Percentiles rank a stretch among this genome's conserved stretches.
phyloP scores from a whole-genome alignment of 2,797 vertebrate species.

The Microctenopoma stevenorrisi region DNA sequence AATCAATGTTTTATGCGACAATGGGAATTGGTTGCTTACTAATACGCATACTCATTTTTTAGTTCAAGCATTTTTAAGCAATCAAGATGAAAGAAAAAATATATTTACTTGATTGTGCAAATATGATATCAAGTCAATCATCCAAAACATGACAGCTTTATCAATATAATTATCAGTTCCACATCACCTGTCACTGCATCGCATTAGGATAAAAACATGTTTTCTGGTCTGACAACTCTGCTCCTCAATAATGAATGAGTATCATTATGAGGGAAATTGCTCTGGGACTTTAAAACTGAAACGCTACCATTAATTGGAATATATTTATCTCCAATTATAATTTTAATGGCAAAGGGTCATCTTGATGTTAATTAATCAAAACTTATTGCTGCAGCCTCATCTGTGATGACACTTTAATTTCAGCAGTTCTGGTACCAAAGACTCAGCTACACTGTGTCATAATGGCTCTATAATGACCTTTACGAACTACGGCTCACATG shows the following conservation, averaged over 20 bases:
- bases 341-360: constrained; percentile 67
- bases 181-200: constrained; percentile 3
- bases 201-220: not conserved
- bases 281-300: constrained; percentile 37
- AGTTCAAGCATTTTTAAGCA: not conserved
- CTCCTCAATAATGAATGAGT: constrained; percentile 16
- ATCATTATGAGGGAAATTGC: constrained; percentile 5
- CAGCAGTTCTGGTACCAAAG: constrained; percentile 56
- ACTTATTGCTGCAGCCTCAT: constrained; percentile 66
- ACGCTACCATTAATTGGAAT: constrained; percentile 51
- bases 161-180: not conserved
- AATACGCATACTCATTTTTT: not conserved
- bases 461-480: constrained; percentile 68
- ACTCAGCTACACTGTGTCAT: constrained; percentile 48
- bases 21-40: no score
- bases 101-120: not conserved
- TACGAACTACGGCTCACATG: constrained; percentile 56
- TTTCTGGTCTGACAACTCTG: constrained; percentile 25
- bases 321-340: constrained; percentile 72
- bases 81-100: not conserved
- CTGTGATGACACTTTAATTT: constrained; percentile 75
- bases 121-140: not conserved
- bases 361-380: constrained; percentile 75
- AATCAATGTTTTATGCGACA: no score
- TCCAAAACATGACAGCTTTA: not conserved